These are phyloP conservation scores for Melanocharis versteri DNA, from an alignment of 2,113 vertebrate genomes.

Conservation along the genomic window DNA sequence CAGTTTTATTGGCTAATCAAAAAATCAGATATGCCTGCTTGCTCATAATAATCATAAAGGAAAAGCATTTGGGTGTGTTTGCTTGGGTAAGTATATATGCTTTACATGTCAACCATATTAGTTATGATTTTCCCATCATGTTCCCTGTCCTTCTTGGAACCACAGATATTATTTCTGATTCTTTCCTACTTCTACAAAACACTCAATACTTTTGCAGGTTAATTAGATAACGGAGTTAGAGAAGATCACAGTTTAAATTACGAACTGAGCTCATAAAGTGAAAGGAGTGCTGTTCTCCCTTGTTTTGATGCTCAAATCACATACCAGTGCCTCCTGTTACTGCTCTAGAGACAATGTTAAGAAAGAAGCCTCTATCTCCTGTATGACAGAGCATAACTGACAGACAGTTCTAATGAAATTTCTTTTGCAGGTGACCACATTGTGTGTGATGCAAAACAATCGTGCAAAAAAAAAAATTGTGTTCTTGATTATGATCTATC, in stretches of 20 bases:
- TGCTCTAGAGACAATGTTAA: neutral
- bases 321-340: neutral
- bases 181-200: neutral
- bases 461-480: neutral
- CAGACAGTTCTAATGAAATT: neutral
- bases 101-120: neutral
- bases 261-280: neutral
- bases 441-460: neutral
- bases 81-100: neutral
- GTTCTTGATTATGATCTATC: neutral
- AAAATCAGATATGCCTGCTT: neutral
- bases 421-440: neutral
- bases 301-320: neutral
- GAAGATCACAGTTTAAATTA: neutral
- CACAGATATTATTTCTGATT: neutral
- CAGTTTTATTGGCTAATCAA: neutral
- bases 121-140: neutral
- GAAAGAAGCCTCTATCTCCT: neutral
- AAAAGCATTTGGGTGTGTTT: neutral
- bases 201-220: neutral
- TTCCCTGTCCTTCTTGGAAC: neutral
- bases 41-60: neutral
- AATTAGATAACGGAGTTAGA: neutral
- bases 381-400: neutral
- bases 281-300: neutral